Base-by-base conservation (phyloP, 2,888 invertebrate genomes). In the Sabatieria punctata region DNA sequence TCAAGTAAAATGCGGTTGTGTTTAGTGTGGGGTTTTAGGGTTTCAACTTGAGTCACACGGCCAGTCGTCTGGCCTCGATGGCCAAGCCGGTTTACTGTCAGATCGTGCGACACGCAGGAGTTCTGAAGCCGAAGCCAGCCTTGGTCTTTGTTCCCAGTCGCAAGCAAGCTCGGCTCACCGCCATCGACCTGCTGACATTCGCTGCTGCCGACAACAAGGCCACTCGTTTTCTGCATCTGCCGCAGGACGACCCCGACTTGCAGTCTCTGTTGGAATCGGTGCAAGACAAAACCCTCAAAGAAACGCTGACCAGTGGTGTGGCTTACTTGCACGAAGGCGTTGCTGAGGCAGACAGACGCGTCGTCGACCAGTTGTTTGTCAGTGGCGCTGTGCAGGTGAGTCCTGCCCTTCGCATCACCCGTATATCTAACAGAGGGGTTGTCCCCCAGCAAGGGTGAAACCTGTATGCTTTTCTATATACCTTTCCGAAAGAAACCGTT, bases 271-370 rank as follows among this genome's bases (percentile, higher is more conserved):
- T 45, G 4, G 39, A 37, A 2, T 19, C 30, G 21, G 25, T 45
- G 8, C 73, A 78, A 1, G 93, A 93, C 64, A 84, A 85, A 74
- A 82, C 82, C 50, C 66, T 97, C 43, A 82, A 82, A 53, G 93
- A 95, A 65, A 88, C 91, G 0, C 70, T 97, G 0, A 77, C 80
- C 0, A 85, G 88, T 61, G 97, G 97, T 25, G 93, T 99, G 18
- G 95, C 88, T 1, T 99, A 89, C 68, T 75, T 97, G 43, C 97
- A 97, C 68, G 93, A 89, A 71, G 97, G 97, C 11, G 74, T 93
- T 8, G 78, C 79, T 2, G 68, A 78, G 0, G 75, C 78, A 40
- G 97, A 99, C 72, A 75, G 85, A 43, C 78, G 82, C 24, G 73
- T 91, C 42, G 89, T 97, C 11, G 88, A 95, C 61, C 84, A 88